These are phyloP conservation scores for Cerceris rybyensis DNA, from an alignment of 2,888 invertebrate genomes.

Conservation along the genomic window DNA sequence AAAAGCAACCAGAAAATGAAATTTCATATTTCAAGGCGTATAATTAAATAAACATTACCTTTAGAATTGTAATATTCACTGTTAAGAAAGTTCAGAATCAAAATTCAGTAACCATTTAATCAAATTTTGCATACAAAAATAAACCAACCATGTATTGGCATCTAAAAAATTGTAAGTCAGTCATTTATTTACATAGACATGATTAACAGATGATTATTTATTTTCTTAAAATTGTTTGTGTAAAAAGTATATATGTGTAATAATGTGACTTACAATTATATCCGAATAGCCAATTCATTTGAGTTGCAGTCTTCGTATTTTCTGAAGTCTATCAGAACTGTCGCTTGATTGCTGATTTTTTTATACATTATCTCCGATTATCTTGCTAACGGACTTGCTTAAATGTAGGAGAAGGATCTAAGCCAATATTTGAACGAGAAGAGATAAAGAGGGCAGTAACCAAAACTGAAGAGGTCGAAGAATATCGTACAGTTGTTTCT, in stretches of 20 bases:
- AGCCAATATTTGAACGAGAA: slow-evolving; percentile 72
- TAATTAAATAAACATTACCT: no score
- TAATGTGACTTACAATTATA: slow-evolving; percentile 43
- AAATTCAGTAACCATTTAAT: not conserved
- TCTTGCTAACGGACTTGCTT: slow-evolving; percentile 25
- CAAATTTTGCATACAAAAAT: not conserved
- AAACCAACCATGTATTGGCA: slow-evolving; percentile 2
- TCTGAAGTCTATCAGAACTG: slow-evolving; percentile 18
- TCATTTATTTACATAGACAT: not conserved
- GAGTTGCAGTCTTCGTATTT: slow-evolving; percentile 12
- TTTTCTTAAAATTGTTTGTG: not conserved
- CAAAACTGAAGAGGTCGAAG: slow-evolving; percentile 55
- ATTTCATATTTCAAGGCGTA: no score
- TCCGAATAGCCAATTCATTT: slow-evolving; percentile 6
- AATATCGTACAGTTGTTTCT: slow-evolving; percentile 61
- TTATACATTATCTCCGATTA: not conserved
- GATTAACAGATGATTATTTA: no score
- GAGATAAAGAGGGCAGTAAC: slow-evolving; percentile 59
- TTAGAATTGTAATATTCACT: no score
- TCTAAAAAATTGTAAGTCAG: slow-evolving; percentile 39
- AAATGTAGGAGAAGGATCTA: slow-evolving; percentile 68
- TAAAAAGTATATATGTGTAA: not conserved
- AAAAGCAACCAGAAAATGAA: no score
- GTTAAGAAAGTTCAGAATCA: not conserved
- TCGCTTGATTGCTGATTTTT: slow-evolving; percentile 18